Percentiles rank a stretch among this genome's conserved stretches.
Conservation (phyloP, 1,140 invertebrate genomes). For the Drosophila novamexicana region DNA sequence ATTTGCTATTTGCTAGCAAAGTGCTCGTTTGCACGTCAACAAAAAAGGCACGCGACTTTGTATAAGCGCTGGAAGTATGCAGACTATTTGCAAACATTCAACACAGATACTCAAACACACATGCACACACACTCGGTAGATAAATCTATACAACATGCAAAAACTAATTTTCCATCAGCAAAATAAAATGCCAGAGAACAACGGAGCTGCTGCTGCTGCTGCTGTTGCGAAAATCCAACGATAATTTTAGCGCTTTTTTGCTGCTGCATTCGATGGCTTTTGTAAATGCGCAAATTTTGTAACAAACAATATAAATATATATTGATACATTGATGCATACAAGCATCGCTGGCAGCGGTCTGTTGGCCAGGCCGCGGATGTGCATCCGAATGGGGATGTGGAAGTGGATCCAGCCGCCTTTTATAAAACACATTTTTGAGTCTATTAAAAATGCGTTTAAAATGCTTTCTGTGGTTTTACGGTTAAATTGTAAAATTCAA, state of each 20-base stretch:
- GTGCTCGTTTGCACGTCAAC: conserved; percentile 47
- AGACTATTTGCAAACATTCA: conserved; percentile 79
- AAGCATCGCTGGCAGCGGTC: conserved; percentile 1
- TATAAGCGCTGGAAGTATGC: conserved; percentile 75
- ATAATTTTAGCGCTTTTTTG: conserved; percentile 73
- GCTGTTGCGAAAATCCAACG: conserved; percentile 47
- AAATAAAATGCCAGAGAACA: conserved; percentile 64
- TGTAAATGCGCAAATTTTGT: conserved; percentile 80
- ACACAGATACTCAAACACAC: conserved; percentile 21
- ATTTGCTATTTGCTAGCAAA: conserved; percentile 60
- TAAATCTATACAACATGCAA: conserved; percentile 64
- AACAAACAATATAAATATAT: conserved; percentile 76
- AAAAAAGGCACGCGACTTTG: conserved; percentile 77
- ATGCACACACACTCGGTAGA: conserved; percentile 26
- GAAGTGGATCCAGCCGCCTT: conserved; percentile 42
- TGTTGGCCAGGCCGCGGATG: neutral
- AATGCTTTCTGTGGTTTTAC: conserved; percentile 84
- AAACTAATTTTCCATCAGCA: conserved; percentile 78
- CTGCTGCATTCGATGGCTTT: conserved; percentile 60
- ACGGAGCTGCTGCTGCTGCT: conserved; percentile 6
- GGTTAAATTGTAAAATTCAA: conserved; percentile 84
- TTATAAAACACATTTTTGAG: conserved; percentile 84
- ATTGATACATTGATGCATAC: conserved; percentile 51
- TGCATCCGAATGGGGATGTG: neutral
- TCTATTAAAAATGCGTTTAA: conserved; percentile 85